Evolutionary conservation across 2,113 vertebrate species (phyloP), one percentile per base, ranked within the genome.

Genomic region (Notothenia coriiceps): DNA sequence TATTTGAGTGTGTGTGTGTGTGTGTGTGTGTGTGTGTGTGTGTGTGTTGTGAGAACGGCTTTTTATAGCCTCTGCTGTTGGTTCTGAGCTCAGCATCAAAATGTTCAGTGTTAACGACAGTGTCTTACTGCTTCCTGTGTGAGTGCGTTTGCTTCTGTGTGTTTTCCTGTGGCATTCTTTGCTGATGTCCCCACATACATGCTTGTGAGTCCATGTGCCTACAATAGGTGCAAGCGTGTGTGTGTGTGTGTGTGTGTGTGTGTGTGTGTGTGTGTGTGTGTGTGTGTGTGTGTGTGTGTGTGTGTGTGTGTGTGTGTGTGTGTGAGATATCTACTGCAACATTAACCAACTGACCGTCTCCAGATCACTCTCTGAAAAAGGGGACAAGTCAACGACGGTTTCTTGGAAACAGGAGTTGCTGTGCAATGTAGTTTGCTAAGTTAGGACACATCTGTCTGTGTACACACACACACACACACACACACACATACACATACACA

Each of bases 371-470:
- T 77, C 84, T 88, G 85, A 89, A 88, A 84, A 84, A 64, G 65
- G 52, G 55, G 46, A 72, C 71, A 62, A 83, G 64, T 73, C 60
- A 57, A 22, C 22, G 69, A 78, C 2, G 43, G 22, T 43, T 93
- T 92, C 92, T 87, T 89, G 83, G 91, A 92, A 94, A 71, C 68
- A 43, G 64, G 29, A 76, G 73, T 77, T n/a, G 59, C 22, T 77
- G 52, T 29, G 64, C 57, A 71, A 65, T 13, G 56, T 57, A 67
- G 62, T 75, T 87, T 85, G 75, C 91, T 90, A 90, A 91, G 88
- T 91, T 89, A 71, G 85, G 86, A 92, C 88, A 89, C 89, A 92
- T 92, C 85, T 90, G 87, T 89, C 83, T 64, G 65, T 65, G 52
- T 89, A 89, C 77, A 79, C 25, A 22, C 71, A 64, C 44, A 35